Conservation (phyloP, 2,888 invertebrate genomes). For the Formica aserva region DNA sequence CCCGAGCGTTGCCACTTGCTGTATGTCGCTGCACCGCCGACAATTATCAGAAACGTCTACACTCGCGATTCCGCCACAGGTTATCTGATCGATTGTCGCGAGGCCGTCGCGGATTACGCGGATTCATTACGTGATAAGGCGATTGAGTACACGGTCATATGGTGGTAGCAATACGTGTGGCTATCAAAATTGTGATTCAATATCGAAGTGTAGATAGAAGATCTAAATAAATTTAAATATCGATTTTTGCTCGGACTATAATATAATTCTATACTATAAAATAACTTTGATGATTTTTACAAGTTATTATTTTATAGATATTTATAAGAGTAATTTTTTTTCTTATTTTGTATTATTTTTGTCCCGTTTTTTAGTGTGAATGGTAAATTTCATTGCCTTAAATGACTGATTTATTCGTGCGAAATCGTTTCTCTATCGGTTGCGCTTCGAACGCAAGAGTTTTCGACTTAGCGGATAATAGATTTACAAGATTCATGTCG, state of each 20-base stretch:
- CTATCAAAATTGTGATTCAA: background rate
- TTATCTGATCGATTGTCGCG: slow-evolving; percentile 46
- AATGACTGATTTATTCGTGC: background rate
- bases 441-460: background rate
- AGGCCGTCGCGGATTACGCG: slow-evolving; percentile 45
- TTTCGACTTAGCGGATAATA: slow-evolving; percentile 48
- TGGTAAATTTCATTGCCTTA: background rate
- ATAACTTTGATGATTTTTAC: background rate
- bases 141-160: background rate
- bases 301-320: background rate
- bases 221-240: slow-evolving; percentile 13
- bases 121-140: slow-evolving; percentile 40
- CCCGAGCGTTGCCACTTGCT: slow-evolving; percentile 59
- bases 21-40: slow-evolving; percentile 50
- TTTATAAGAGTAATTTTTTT: too few species aligned
- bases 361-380: too few species aligned
- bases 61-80: slow-evolving; percentile 50
- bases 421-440: background rate
- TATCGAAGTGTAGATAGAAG: background rate
- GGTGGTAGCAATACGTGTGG: background rate
- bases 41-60: slow-evolving; percentile 57
- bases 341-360: too few species aligned
- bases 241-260: background rate
- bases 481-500: slow-evolving; percentile 54
- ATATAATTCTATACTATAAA: background rate